Evolutionary conservation across 2,797 vertebrate genomes (phyloP), one percentile per base, ranked within the genome.

Genomic region (Rallus crepitans): DNA sequence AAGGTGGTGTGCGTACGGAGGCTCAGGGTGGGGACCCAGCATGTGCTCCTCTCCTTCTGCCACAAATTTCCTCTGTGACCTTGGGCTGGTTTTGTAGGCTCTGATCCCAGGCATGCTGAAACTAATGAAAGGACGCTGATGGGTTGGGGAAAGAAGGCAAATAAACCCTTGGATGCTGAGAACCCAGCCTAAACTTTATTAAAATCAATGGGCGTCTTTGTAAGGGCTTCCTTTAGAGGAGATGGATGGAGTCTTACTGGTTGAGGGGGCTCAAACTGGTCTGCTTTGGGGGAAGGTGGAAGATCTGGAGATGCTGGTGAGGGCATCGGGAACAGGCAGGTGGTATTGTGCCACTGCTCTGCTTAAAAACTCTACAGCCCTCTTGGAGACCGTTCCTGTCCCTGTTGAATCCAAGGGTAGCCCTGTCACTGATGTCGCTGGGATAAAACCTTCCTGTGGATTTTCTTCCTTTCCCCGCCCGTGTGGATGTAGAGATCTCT

Each of bases 61-160:
- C 64, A 5, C 87, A 82, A 25, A 11, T 45, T 68, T 91, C 52
- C 77, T 94, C 55, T 0, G 0, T 87, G 87, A 80, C 77, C 60
- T 77, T 70, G 60, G 80, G 33, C 73, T 78, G 68, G 52, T 94
- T 88, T 94, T 11, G 18, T 57, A 56, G 82, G 42, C 30, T 91
- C 69, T 33, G 50, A 48, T 90, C 66, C 8, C 56, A 33, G 60
- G 82, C 16, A 1, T 0, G 3, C 30, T 70, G 77, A 78, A 93
- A 57, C 35, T 87, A 53, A 70, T 90, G 63, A 64, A 31, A 80
- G 82, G 80, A 42, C 63, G 60, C 24, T 0, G 3, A 70, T 11
- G 60, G 73, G 73, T 72, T 69, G 87, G 52, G 85, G 63, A 57
- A 66, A 79, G 57, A 60, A 86, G 72, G 56, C 42, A 60, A 63